Evolutionary conservation across 2,797 vertebrate species (phyloP), one percentile per base, ranked within the genome.

Genomic region (Prunella strophiata): DNA sequence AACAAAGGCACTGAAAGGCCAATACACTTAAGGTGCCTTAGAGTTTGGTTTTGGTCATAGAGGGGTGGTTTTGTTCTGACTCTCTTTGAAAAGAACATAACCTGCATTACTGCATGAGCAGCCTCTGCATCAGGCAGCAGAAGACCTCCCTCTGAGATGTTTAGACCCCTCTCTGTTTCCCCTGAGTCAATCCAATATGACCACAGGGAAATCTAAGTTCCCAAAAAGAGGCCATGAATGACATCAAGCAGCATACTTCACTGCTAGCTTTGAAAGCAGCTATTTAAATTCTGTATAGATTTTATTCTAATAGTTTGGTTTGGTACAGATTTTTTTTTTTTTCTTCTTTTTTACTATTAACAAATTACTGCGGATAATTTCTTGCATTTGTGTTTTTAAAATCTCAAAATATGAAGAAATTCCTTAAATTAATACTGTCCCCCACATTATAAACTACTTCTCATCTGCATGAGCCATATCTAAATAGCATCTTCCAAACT

Each of bases 1-100:
- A 89, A 92, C 92, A 92, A 94, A 1, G 26, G 85, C 66, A 92
- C 85, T 92, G 76, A 89, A 83, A 84, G 34, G 23, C 58, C n/a
- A 68, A 68, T 18, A 55, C 36, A 54, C 47, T 77, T 68, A 32
- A 83, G 54, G 51, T 48, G 48, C 54, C 43, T 59, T 50, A 11
- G 62, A 55, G 86, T 89, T 93, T 92, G 67, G 58, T 25, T 94
- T 91, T 4, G 13, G 81, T 70, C 75, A 75, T 62, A 58, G 85
- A 96, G 76, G 18, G 16, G 5, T 62, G 43, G 32, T 52, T 92
- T 84, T 88, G 58, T 84, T 88, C 91, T 81, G 85, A 84, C 22
- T 87, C 32, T 50, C 58, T 73, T 54, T 92, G 84, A 70, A 86
- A 91, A 72, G 23, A 75, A n/a, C 27, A 66, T 27, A 78, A 78